Percentiles rank a stretch among this genome's conserved stretches.
Conservation (phyloP, 2,113 vertebrate species). For the Oncorhynchus gorbuscha region DNA sequence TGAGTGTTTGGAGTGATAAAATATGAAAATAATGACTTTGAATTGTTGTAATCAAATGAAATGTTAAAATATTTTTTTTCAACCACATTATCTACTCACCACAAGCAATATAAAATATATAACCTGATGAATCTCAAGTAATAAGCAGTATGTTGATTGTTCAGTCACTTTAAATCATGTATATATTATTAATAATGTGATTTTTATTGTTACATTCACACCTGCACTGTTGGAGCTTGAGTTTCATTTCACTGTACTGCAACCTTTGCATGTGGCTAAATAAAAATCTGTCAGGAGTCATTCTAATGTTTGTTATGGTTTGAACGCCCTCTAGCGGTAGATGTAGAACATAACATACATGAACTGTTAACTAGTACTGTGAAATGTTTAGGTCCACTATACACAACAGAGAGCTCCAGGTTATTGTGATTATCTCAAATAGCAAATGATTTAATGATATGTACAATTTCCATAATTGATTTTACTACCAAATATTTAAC, state of each 20-base stretch:
- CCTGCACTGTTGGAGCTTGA: no score
- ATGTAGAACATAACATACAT: background rate
- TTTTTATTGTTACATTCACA: no score
- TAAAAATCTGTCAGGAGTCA: background rate
- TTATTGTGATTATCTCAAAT: background rate
- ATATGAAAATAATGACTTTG: background rate
- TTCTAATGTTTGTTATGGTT: conserved; percentile 61
- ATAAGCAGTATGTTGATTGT: background rate
- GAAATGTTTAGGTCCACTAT: background rate
- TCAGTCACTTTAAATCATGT: background rate
- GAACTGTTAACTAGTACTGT: background rate
- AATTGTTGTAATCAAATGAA: background rate
- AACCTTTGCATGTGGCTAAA: no score
- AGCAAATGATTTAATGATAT: background rate
- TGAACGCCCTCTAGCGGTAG: conserved; percentile 71
- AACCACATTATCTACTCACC: background rate
- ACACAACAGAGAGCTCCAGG: background rate
- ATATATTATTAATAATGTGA: no score
- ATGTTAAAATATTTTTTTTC: background rate
- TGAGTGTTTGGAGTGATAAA: background rate
- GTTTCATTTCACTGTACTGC: no score
- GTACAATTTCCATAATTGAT: background rate
- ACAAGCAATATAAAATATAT: background rate
- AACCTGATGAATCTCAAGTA: background rate
- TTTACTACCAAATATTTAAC: background rate